Conservation (phyloP, 2,113 vertebrate genomes). For the Mastomys natalensis region DNA sequence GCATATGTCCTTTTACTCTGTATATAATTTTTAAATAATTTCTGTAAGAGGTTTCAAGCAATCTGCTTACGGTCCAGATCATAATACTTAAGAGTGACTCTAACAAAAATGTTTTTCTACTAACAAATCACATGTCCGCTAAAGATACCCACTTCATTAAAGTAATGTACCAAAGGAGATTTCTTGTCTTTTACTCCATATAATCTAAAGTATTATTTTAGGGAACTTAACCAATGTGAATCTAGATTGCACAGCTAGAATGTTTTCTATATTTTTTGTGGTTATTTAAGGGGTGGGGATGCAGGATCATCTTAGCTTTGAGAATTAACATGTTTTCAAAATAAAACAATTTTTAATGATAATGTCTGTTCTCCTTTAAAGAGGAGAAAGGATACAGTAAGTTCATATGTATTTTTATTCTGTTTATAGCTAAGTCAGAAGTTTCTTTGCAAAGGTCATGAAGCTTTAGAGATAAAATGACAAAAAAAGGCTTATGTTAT, state of each 20-base stretch:
- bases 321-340: slow-evolving; percentile 18
- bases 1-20: slow-evolving; percentile 2
- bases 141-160: slow-evolving; percentile 61
- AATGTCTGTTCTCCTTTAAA: not conserved
- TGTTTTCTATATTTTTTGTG: not conserved
- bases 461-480: not conserved
- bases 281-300: not conserved
- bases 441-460: slow-evolving; percentile 43
- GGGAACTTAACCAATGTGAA: not conserved
- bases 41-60: slow-evolving; percentile 42
- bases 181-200: not conserved
- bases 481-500: slow-evolving; percentile 44
- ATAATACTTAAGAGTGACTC: slow-evolving; percentile 41
- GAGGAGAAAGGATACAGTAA: not conserved
- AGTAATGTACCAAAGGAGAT: slow-evolving; percentile 27
- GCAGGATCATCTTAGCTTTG: not conserved
- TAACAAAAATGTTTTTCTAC: slow-evolving; percentile 46
- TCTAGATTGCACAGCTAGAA: not conserved
- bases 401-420: not conserved
- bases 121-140: slow-evolving; percentile 41
- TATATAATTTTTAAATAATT: not conserved
- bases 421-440: slow-evolving; percentile 1
- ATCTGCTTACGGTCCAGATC: not conserved
- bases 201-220: not conserved
- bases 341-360: not conserved